Conservation (phyloP, 2,888 invertebrate genomes). For the Ophion ventricosus region DNA sequence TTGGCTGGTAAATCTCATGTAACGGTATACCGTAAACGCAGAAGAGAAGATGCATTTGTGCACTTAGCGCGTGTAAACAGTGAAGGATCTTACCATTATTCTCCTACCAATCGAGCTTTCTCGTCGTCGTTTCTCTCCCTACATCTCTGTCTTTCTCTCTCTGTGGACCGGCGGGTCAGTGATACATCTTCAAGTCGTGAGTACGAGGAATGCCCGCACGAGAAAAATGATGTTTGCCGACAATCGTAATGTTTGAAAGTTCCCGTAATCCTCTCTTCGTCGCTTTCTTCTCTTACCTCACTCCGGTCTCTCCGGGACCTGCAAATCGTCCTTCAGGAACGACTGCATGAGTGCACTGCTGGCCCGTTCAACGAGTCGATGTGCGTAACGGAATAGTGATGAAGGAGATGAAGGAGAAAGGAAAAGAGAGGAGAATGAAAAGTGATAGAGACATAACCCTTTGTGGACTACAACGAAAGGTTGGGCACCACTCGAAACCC, state of each 20-base stretch:
- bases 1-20: too few relatives aligned
- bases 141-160: not conserved
- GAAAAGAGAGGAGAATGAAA: not conserved
- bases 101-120: not conserved
- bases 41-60: too few relatives aligned
- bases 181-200: conserved; percentile 39
- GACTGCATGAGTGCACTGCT: not conserved
- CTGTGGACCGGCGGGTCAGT: conserved; percentile 7
- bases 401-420: not conserved
- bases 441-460: not conserved
- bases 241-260: conserved; percentile 24
- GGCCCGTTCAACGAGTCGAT: not conserved
- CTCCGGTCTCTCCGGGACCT: not conserved
- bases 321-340: not conserved
- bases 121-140: not conserved
- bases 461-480: not conserved
- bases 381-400: not conserved
- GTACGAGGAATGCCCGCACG: conserved; percentile 44
- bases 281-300: not conserved
- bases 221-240: conserved; percentile 24
- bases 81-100: too few relatives aligned
- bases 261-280: not conserved
- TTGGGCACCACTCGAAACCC: not conserved
- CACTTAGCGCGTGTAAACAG: too few relatives aligned
- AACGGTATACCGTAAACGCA: too few relatives aligned